phyloP scores from a whole-genome alignment of 2,888 invertebrate genomes.

The Acanthopleura granulata region DNA sequence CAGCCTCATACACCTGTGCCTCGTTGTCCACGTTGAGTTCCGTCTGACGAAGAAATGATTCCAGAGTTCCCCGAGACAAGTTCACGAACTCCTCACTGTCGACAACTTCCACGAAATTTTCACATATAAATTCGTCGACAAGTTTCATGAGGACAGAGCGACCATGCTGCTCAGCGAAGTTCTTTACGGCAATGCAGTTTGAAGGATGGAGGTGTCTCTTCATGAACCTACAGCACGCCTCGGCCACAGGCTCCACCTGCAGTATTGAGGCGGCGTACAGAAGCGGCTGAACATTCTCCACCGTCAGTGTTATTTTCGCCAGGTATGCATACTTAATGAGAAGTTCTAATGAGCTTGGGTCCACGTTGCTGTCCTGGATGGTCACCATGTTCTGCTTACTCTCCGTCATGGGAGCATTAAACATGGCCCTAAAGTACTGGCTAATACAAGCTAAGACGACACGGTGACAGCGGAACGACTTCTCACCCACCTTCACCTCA shows the following conservation, averaged over 20 bases:
- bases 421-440: slow-evolving; percentile 71
- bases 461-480: slow-evolving; percentile 67
- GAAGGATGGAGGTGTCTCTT: slow-evolving; percentile 67
- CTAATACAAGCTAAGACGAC: slow-evolving; percentile 70
- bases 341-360: slow-evolving; percentile 62
- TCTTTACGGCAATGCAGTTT: slow-evolving; percentile 70
- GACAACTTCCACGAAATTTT: slow-evolving; percentile 62
- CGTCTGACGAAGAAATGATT: slow-evolving; percentile 56
- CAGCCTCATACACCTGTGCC: slow-evolving; percentile 67
- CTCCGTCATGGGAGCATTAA: slow-evolving; percentile 69
- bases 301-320: slow-evolving; percentile 65
- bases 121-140: slow-evolving; percentile 63
- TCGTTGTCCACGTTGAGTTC: slow-evolving; percentile 62
- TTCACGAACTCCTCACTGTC: slow-evolving; percentile 62
- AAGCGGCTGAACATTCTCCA: slow-evolving; percentile 70
- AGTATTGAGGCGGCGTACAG: slow-evolving; percentile 71
- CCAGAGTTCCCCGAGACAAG: slow-evolving; percentile 57
- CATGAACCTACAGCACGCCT: slow-evolving; percentile 71
- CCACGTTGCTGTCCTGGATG: slow-evolving; percentile 63
- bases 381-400: slow-evolving; percentile 54
- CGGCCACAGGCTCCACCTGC: slow-evolving; percentile 70
- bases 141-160: slow-evolving; percentile 60
- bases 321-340: slow-evolving; percentile 71
- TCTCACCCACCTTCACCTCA: slow-evolving; percentile 58
- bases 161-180: slow-evolving; percentile 71